Base-by-base conservation (phyloP, 2,888 invertebrate genomes). In the Tanytarsus gracilentus region DNA sequence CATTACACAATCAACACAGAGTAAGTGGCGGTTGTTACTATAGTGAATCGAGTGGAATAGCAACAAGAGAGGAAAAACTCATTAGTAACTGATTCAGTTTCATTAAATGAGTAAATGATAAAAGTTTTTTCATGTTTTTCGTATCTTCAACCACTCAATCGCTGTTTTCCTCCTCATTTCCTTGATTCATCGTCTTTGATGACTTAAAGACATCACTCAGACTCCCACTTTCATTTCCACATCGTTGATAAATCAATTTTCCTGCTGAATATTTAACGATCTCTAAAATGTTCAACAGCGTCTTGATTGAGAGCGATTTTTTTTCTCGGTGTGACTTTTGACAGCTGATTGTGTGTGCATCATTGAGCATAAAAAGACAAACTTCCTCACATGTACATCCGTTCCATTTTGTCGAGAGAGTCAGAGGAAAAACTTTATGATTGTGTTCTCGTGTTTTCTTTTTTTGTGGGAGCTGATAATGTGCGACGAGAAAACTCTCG, bases 31-130 rank as follows among this genome's bases (percentile, higher is more conserved):
- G n/a, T n/a, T n/a, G n/a, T n/a, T n/a, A n/a, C n/a, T n/a, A n/a
- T n/a, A n/a, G n/a, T n/a, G n/a, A n/a, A n/a, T n/a, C n/a, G n/a
- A n/a, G n/a, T n/a, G n/a, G n/a, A n/a, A n/a, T n/a, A 53, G 53
- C 39, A 21, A 53, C 23, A 36, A 36, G 44, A 44, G 44, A 56
- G 56, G 56, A 56, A 56, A 56, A 56, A 56, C 40, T 56, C 56
- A 56, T 56, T 56, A 56, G 56, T 56, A 56, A 44, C 44, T 56
- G 56, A 56, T 56, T 56, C 44, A 26, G 26, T 56, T 53, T 56
- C 56, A 56, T 56, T 56, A 56, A 56, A 56, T 56, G 56, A 18
- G 53, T 33, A 44, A 56, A 56, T 56, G 56, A 39, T 56, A 56
- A 56, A 56, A 56, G 56, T 56, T 56, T 56, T 56, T 56, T 27